phyloP scores from a whole-genome alignment of 2,888 invertebrate genomes.

The Ariolimax columbianus region DNA sequence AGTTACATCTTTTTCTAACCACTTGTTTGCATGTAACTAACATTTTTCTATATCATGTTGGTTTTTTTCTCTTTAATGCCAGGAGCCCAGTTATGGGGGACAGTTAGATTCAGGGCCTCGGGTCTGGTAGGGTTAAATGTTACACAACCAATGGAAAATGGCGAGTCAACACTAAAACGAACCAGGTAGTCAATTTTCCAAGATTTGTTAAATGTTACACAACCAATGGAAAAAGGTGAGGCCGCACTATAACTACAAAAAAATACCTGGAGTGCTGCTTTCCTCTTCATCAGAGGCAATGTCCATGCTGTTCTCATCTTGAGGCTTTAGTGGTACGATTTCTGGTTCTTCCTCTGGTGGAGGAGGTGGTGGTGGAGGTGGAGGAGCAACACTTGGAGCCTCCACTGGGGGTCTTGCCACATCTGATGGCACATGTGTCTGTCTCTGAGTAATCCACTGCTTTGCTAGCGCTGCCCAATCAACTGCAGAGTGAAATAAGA shows the following conservation, averaged over 20 bases:
- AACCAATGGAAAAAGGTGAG: background rate
- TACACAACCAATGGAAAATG: no score
- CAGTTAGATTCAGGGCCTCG: no score
- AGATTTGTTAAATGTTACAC: no score
- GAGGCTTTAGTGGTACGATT: conserved; percentile 31
- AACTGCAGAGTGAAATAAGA: conserved; percentile 81
- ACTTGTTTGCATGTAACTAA: no score
- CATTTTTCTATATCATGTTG: no score
- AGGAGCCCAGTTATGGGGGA: no score
- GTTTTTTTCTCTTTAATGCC: no score
- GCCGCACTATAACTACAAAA: background rate
- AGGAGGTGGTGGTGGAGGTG: conserved; percentile 61
- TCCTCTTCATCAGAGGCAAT: conserved; percentile 65
- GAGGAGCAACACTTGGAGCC: conserved; percentile 48
- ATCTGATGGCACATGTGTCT: conserved; percentile 53
- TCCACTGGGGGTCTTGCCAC: conserved; percentile 50
- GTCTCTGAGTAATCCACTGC: conserved; percentile 89
- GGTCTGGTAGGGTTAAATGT: no score
- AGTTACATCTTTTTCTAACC: no score
- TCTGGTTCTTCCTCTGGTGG: conserved; percentile 51
- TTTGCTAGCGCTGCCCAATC: conserved; percentile 98
- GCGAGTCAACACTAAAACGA: no score
- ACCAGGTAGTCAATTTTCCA: no score
- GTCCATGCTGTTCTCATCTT: conserved; percentile 69
- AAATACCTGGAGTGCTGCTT: conserved; percentile 23